Evolutionary conservation across 2,888 invertebrate species (phyloP), one percentile per base, ranked within the genome.

Genomic region (Meteorus colon): DNA sequence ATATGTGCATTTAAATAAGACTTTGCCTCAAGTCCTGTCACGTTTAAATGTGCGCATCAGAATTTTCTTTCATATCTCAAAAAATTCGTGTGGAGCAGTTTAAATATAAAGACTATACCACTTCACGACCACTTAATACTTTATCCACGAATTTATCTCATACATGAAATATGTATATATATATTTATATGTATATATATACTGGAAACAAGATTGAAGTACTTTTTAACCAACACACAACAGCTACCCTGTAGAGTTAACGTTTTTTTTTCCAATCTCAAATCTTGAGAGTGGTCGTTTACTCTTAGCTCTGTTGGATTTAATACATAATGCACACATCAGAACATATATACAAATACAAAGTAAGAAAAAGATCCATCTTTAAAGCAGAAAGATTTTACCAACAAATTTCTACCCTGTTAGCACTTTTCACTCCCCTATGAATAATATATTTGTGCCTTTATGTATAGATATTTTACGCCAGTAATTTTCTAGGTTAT

Each of bases 181-280:
- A 24, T 24, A 24, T 24, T 0, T 24, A 24, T 24, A 24, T 24
- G 24, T 24, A 24, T 24, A 24, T 24, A 24, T 48, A 48, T 48
- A 16, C n/a, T 48, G n/a, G 48, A n/a, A 63, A 31, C 31, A 37
- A 37, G 37, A 27, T 51, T 48, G 14, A 67, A 67, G 67, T 67
- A 31, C 48, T 68, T 63, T 12, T 48, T 48, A 48, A n/a, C 48
- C 48, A 2, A 41, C 41, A 48, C 29, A 63, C 34, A 55, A 68
- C 31, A 68, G 45, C 68, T 31, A 51, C 68, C 68, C 68, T 68
- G 51, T 48, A 48, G 48, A 68, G 48, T 68, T 68, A 4, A 51
- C 31, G 45, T 34, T n/a, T 34, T 31, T 31, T 63, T 48, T 68
- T 51, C 51, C 51, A 67, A 68, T 68, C 68, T 68, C 24, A 16